These are phyloP conservation scores for Manacus vitellinus DNA, from an alignment of 2,113 vertebrate species.

Conservation along the genomic window DNA sequence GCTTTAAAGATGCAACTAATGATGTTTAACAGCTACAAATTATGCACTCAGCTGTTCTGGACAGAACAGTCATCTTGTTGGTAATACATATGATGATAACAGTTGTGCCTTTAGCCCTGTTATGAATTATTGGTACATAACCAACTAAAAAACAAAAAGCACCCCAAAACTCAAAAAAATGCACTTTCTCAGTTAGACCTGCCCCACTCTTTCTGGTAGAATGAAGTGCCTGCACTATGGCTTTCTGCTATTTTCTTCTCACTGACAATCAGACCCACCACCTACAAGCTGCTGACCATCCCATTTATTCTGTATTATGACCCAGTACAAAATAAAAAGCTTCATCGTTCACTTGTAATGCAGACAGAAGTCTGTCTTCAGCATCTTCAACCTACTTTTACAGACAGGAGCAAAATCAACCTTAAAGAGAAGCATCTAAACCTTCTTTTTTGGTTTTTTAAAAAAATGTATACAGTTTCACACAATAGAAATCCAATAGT, in stretches of 20 bases:
- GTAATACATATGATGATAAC: neutral
- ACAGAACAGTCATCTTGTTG: neutral
- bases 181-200: neutral
- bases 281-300: neutral
- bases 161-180: neutral
- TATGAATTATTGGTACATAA: fast-evolving
- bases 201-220: neutral
- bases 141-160: neutral
- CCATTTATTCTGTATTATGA: neutral
- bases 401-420: neutral
- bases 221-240: neutral
- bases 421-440: neutral
- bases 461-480: neutral
- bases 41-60: neutral
- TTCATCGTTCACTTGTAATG: neutral
- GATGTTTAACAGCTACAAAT: neutral
- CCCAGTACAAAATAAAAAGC: neutral
- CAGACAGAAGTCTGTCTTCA: neutral
- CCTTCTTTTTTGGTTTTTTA: neutral
- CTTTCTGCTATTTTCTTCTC: neutral
- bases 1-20: neutral
- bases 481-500: neutral
- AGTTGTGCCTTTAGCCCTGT: neutral
- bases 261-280: neutral
- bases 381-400: neutral